Evolutionary conservation across 2,113 vertebrate species (phyloP).

Genomic region (Eurystomus gularis): DNA sequence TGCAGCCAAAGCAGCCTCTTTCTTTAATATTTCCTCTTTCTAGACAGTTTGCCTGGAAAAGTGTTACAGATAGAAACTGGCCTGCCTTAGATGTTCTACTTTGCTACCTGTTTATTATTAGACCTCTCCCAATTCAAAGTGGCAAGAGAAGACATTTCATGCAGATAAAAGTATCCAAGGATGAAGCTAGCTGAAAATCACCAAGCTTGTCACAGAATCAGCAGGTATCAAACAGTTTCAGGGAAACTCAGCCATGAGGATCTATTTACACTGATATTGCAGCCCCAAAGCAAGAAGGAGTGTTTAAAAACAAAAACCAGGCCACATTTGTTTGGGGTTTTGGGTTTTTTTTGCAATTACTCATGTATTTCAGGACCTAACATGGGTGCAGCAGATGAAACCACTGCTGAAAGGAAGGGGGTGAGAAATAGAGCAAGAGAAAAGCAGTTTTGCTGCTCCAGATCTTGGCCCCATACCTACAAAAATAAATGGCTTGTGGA

Average conservation of each 20-base stretch:
- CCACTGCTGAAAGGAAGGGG: not conserved
- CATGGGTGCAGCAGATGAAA: not conserved
- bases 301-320: not conserved
- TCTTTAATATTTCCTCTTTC: not conserved
- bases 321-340: not conserved
- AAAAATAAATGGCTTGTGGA: conserved; percentile 32
- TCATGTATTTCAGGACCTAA: not conserved
- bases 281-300: not conserved
- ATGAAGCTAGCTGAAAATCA: not conserved
- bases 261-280: not conserved
- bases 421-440: not conserved
- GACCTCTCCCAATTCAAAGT: not conserved
- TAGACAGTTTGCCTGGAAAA: not conserved
- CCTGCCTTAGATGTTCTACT: not conserved
- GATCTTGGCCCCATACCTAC: not conserved
- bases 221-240: not conserved
- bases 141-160: not conserved
- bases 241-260: not conserved
- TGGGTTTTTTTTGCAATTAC: not conserved
- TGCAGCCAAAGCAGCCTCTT: not conserved
- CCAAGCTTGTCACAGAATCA: not conserved
- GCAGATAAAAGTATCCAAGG: not conserved
- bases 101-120: not conserved
- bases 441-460: not conserved
- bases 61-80: not conserved